Conservation (phyloP, 2,888 invertebrate genomes). For the Drosophila nigritarsus region DNA sequence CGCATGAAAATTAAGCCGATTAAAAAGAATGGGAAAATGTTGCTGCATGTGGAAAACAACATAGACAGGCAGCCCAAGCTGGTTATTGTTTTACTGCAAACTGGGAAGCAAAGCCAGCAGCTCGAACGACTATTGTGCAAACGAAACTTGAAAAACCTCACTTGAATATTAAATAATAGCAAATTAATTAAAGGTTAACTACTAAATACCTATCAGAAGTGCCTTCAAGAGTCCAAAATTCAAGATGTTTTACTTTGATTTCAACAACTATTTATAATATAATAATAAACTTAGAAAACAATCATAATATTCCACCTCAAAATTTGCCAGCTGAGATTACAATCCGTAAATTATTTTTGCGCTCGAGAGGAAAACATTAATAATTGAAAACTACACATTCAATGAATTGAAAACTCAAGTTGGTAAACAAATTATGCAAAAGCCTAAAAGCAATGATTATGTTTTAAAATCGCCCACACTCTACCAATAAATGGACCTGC, state of each 20-base stretch:
- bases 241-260: background rate
- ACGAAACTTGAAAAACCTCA: background rate
- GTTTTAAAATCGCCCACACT: background rate
- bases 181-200: background rate
- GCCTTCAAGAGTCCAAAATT: background rate
- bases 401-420: background rate
- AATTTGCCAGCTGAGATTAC: background rate
- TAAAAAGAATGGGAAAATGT: slow-evolving; percentile 22
- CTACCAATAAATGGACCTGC: background rate
- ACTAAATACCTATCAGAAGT: background rate
- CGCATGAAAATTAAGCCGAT: slow-evolving; percentile 37
- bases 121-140: background rate
- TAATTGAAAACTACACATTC: background rate
- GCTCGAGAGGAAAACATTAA: no score
- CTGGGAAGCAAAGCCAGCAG: background rate
- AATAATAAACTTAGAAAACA: background rate
- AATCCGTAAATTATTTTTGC: background rate
- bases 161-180: background rate
- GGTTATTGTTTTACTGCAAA: slow-evolving; percentile 16
- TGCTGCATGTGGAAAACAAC: slow-evolving; percentile 14
- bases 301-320: background rate
- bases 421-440: background rate
- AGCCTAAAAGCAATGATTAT: background rate
- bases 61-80: background rate
- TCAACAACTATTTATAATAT: background rate